These are phyloP conservation scores for Drosophila anceps DNA, from an alignment of 2,888 invertebrate genomes.

Conservation along the genomic window DNA sequence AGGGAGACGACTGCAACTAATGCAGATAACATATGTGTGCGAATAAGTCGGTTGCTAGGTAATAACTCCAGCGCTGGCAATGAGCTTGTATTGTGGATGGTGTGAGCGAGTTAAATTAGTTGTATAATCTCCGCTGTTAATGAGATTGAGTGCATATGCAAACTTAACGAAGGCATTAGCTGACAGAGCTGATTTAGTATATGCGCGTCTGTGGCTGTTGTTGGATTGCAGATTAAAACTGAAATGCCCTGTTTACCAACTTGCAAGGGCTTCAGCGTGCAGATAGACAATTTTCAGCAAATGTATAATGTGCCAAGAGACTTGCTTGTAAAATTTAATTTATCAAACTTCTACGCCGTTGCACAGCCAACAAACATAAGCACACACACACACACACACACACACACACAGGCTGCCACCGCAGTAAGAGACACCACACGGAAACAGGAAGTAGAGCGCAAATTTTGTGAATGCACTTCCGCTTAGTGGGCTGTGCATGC, in stretches of 20 bases:
- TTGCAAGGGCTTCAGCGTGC: neutral
- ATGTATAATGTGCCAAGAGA: slow-evolving; percentile 46
- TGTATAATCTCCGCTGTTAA: slow-evolving; percentile 2
- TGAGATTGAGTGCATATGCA: slow-evolving; percentile 6
- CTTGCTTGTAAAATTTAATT: slow-evolving; percentile 60
- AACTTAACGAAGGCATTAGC: neutral
- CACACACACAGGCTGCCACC: neutral
- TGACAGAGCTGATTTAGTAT: neutral
- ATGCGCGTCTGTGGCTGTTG: neutral
- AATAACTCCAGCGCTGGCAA: neutral
- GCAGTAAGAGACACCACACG: slow-evolving; percentile 55
- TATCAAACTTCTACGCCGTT: slow-evolving; percentile 71
- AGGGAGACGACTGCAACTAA: neutral
- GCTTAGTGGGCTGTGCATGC: slow-evolving; percentile 45
- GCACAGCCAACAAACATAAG: slow-evolving; percentile 46
- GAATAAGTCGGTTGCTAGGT: neutral
- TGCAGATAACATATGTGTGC: neutral
- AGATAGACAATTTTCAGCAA: slow-evolving; percentile 4
- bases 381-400: slow-evolving; percentile 17
- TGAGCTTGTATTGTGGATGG: neutral
- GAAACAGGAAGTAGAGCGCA: slow-evolving; percentile 74
- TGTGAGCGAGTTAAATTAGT: slow-evolving; percentile 4
- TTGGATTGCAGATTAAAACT: slow-evolving; percentile 1
- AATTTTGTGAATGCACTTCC: slow-evolving; percentile 77
- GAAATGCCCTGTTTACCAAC: slow-evolving; percentile 1